phyloP scores from a whole-genome alignment of 2,797 vertebrate genomes.

The Pantherophis vulpinus region DNA sequence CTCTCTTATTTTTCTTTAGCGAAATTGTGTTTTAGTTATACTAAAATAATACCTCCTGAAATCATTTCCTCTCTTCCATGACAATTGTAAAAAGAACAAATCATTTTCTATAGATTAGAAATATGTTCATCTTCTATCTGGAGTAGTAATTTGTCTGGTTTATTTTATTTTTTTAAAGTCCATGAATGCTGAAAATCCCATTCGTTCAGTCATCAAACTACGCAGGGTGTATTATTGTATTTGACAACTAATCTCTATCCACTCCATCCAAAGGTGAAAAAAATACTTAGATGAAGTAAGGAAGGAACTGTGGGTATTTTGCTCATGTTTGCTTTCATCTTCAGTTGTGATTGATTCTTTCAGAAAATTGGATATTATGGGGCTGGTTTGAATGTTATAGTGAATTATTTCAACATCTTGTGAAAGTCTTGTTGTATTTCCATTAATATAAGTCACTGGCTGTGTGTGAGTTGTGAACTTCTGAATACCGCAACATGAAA shows the following conservation, averaged over 20 bases:
- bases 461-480: neutral
- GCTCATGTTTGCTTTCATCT: neutral
- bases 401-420: neutral
- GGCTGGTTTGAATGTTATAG: neutral
- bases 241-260: slow-evolving; percentile 14
- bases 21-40: slow-evolving; percentile 37
- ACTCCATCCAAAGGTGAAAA: slow-evolving; percentile 26
- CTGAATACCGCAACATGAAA: neutral
- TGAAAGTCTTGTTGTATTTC: neutral
- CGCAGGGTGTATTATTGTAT: slow-evolving; percentile 7
- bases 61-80: slow-evolving; percentile 33
- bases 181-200: slow-evolving; percentile 27
- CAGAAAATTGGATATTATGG: neutral
- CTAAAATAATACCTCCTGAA: slow-evolving; percentile 18
- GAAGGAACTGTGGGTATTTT: slow-evolving; percentile 14
- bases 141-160: slow-evolving; percentile 2
- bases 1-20: slow-evolving; percentile 24
- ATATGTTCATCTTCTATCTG: slow-evolving; percentile 18
- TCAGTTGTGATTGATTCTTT: neutral
- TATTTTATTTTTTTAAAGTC: neutral
- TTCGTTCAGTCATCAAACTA: neutral
- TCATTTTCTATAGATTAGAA: slow-evolving; percentile 5
- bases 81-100: slow-evolving; percentile 29
- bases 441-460: neutral
- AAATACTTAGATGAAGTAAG: slow-evolving; percentile 19